These are phyloP conservation scores for Pogonocichla stellata DNA, from an alignment of 2,113 vertebrate genomes.

Conservation along the genomic window DNA sequence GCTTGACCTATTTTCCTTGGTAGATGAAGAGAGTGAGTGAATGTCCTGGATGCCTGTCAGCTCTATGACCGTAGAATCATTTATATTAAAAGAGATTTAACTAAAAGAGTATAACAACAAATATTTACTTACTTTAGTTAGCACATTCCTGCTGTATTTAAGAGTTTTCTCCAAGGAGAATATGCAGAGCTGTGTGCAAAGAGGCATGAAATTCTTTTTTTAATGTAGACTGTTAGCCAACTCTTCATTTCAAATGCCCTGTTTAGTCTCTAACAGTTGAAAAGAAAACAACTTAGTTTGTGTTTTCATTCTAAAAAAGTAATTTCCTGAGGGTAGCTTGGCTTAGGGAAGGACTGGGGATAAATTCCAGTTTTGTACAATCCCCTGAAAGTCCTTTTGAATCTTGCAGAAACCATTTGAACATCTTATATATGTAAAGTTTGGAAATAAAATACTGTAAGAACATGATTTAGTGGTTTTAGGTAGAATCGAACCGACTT, in stretches of 20 bases:
- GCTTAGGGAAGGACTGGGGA: not conserved
- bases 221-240: not conserved
- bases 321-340: not conserved
- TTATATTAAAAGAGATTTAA: not conserved
- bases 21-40: not conserved
- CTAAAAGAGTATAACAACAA: not conserved
- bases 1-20: not conserved
- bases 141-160: not conserved
- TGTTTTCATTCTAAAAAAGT: not conserved
- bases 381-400: not conserved
- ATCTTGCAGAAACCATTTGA: not conserved
- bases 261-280: not conserved
- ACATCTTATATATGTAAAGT: not conserved
- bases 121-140: conserved; percentile 12
- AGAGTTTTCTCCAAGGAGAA: not conserved
- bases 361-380: not conserved
- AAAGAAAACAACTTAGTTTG: not conserved
- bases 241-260: conserved; percentile 4
- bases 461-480: not conserved
- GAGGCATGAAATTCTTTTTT: not conserved
- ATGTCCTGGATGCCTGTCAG: not conserved
- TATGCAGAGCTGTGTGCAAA: not conserved
- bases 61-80: not conserved
- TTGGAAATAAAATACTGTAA: not conserved
- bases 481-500: not conserved